Percentiles rank a stretch among this genome's conserved stretches.
Conservation (phyloP, 2,797 vertebrate genomes). For the Pangasius macronema region DNA sequence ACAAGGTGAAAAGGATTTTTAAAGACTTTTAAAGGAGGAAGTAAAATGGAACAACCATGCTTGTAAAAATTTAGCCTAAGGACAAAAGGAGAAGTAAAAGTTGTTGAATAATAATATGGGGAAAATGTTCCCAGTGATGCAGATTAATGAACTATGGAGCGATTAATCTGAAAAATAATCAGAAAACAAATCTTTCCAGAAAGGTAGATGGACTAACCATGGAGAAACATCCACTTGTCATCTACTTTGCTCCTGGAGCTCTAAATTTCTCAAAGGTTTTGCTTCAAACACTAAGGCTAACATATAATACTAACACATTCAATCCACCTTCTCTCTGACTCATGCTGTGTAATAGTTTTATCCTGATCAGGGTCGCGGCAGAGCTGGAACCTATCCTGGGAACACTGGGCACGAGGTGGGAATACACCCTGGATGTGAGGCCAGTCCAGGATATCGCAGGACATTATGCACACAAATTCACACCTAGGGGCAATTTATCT, state of each 20-base stretch:
- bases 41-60: slow-evolving; percentile 4
- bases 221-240: background rate
- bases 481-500: background rate
- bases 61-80: background rate
- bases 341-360: background rate
- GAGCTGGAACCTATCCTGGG: background rate
- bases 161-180: background rate
- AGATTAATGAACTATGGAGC: background rate
- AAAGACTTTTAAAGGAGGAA: slow-evolving; percentile 19
- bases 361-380: background rate
- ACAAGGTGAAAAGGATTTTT: slow-evolving; percentile 39
- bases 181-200: background rate
- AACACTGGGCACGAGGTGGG: background rate
- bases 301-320: background rate
- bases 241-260: background rate
- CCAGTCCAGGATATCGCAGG: too few species aligned
- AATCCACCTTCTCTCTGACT: background rate
- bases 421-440: background rate
- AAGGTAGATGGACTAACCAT: background rate
- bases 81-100: background rate
- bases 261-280: background rate
- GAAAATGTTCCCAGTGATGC: background rate
- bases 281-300: background rate
- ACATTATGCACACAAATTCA: background rate
- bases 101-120: background rate